phyloP scores from a whole-genome alignment of 2,113 vertebrate genomes.

The Hippoglossus stenolepis region DNA sequence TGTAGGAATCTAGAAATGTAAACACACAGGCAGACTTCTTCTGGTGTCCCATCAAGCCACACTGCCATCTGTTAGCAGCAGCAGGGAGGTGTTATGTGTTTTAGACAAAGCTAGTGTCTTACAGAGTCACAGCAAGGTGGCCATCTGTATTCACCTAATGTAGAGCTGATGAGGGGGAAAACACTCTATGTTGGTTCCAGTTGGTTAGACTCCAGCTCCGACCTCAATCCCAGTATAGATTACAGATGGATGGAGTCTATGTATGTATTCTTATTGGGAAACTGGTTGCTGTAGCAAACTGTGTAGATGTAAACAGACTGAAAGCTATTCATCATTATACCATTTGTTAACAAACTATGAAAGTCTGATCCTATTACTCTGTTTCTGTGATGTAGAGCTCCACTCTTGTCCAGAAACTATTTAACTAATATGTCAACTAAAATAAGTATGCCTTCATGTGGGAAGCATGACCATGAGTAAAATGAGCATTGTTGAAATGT shows the following conservation, averaged over 20 bases:
- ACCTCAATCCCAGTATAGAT: too few species aligned
- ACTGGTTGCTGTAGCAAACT: too few species aligned
- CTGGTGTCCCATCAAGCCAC: constrained; percentile 32
- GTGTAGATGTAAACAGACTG: too few species aligned
- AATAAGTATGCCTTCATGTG: neutral
- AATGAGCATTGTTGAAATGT: too few species aligned
- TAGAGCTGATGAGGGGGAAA: neutral
- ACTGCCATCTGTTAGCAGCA: constrained; percentile 57
- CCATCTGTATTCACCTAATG: constrained; percentile 28
- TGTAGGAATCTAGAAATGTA: neutral
- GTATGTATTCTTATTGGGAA: too few species aligned
- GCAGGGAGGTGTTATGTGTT: constrained; percentile 20
- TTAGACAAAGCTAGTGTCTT: neutral
- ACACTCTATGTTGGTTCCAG: neutral
- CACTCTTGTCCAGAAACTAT: too few species aligned
- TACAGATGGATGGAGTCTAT: too few species aligned
- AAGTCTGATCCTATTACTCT: too few species aligned
- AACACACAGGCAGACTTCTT: neutral
- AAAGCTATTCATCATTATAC: too few species aligned
- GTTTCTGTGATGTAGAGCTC: too few species aligned
- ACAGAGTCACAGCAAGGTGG: constrained; percentile 22
- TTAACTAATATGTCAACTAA: neutral
- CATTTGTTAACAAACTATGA: too few species aligned
- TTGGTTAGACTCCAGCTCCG: too few species aligned
- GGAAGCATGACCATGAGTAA: neutral